Conservation (phyloP, 53 echinoderm and acorn worm species). For the Holothuria leucospilota region DNA sequence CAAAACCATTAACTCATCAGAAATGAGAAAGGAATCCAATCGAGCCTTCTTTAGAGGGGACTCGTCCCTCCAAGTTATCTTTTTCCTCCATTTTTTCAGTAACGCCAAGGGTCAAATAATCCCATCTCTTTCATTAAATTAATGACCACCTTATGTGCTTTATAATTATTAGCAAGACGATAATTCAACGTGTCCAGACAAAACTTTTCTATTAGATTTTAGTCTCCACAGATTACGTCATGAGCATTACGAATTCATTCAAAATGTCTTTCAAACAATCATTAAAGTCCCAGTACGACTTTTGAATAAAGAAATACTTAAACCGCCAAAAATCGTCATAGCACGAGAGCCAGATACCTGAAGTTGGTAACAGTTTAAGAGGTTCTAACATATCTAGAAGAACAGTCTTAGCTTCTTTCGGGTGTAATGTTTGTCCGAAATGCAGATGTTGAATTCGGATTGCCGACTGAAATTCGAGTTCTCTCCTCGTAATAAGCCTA, state of each 20-base stretch:
- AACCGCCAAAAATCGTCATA: too few species aligned
- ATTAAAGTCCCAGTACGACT: too few species aligned
- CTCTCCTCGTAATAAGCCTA: too few species aligned
- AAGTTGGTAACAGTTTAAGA: too few species aligned
- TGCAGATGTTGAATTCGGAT: too few species aligned
- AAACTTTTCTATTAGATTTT: neutral
- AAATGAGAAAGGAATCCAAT: conserved; percentile 19
- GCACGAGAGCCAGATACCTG: too few species aligned
- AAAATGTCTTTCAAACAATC: neutral
- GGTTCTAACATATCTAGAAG: too few species aligned
- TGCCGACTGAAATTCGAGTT: too few species aligned
- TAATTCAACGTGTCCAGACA: neutral
- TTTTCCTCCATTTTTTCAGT: neutral
- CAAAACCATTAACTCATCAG: neutral
- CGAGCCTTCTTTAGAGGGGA: conserved; percentile 13
- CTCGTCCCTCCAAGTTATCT: neutral
- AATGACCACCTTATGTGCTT: neutral
- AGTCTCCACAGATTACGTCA: conserved; percentile 24
- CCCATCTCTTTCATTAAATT: conserved; percentile 8
- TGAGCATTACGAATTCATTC: conserved; percentile 22
- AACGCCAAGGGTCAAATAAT: neutral
- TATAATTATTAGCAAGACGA: neutral
- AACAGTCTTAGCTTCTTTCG: too few species aligned
- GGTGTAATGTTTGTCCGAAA: too few species aligned
- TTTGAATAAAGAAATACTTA: too few species aligned